Conservation (phyloP, 1,140 invertebrate genomes). For the Zelostemma sp. region DNA sequence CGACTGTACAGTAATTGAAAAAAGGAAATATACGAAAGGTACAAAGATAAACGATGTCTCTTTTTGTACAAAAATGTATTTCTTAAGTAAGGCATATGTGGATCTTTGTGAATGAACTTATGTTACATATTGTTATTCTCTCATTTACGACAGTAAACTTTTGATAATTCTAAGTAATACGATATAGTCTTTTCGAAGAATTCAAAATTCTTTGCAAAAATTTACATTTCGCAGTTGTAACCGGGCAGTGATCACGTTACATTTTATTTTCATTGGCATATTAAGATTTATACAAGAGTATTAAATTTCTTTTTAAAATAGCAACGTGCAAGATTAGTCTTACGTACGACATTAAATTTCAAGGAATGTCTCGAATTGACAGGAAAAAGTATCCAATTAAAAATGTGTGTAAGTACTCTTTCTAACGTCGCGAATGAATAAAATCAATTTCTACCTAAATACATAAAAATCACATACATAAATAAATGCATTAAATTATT, state of each 20-base stretch:
- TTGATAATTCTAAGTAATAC: constrained; percentile 18
- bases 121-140: constrained; percentile 15
- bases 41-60: background rate
- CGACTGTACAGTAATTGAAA: background rate
- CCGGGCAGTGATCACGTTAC: background rate
- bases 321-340: background rate
- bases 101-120: constrained; percentile 25
- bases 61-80: constrained; percentile 40
- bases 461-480: constrained; percentile 12
- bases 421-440: background rate
- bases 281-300: no score
- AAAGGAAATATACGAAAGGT: background rate
- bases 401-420: constrained; percentile 26
- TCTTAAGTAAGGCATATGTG: constrained; percentile 41
- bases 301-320: background rate
- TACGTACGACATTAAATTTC: constrained; percentile 23
- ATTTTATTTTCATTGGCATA: background rate
- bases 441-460: constrained; percentile 7
- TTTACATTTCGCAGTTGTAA: background rate
- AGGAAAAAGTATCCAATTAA: constrained; percentile 16
- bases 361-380: constrained; percentile 31
- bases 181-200: constrained; percentile 17
- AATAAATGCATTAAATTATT: constrained; percentile 39
- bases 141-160: constrained; percentile 17
- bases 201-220: constrained; percentile 9